These are phyloP conservation scores for Rhadina sibilatrix DNA, from an alignment of 2,113 vertebrate species.

Conservation along the genomic window DNA sequence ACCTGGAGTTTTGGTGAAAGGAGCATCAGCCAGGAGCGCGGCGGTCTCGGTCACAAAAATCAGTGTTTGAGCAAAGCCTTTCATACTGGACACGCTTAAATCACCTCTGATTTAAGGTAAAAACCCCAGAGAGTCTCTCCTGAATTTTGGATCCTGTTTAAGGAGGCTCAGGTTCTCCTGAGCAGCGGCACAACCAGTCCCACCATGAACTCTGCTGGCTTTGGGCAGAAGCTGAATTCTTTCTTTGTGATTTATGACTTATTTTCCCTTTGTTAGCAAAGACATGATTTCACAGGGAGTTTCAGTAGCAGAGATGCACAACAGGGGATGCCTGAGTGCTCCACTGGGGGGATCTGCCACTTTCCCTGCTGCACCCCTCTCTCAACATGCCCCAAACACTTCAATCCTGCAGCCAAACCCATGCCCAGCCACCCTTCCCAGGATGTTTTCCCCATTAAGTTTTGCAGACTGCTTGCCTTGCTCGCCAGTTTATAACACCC, in stretches of 20 bases:
- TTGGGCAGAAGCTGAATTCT: background rate
- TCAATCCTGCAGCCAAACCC: background rate
- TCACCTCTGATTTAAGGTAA: background rate
- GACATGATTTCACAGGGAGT: background rate
- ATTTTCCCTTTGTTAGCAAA: background rate
- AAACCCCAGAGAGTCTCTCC: background rate
- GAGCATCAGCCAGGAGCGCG: no score
- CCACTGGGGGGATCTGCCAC: background rate
- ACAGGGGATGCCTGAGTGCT: background rate
- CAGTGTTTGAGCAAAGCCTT: background rate
- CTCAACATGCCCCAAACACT: background rate
- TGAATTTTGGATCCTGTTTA: background rate
- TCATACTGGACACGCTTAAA: background rate
- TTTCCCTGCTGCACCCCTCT: background rate
- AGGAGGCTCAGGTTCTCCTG: background rate
- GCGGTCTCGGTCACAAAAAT: background rate
- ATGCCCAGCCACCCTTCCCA: background rate
- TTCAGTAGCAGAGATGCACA: background rate
- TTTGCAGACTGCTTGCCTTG: background rate
- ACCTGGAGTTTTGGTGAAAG: conserved; percentile 70
- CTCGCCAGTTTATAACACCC: background rate
- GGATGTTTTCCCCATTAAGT: background rate
- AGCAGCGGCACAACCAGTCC: background rate
- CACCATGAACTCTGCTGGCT: background rate
- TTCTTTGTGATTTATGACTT: background rate